These are phyloP conservation scores for Scaptomyza reducta DNA, from an alignment of 2,888 invertebrate genomes.

Conservation along the genomic window DNA sequence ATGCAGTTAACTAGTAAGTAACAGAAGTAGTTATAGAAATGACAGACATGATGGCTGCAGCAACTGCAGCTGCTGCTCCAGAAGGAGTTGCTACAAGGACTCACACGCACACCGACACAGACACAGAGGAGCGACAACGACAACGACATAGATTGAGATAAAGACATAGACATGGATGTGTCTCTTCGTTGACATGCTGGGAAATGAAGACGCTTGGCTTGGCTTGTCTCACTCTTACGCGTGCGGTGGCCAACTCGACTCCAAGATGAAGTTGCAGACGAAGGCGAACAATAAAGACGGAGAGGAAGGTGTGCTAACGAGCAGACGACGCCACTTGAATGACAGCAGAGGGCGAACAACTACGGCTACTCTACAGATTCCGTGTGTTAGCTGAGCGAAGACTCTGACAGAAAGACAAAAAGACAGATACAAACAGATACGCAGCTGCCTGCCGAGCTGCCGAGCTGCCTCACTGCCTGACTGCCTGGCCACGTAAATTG, in stretches of 20 bases:
- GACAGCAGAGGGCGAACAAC: slow-evolving; percentile 43
- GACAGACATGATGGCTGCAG: slow-evolving; percentile 60
- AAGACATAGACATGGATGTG: slow-evolving; percentile 48
- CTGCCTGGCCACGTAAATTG: slow-evolving; percentile 66
- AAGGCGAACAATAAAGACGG: slow-evolving; percentile 5
- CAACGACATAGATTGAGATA: slow-evolving; percentile 42
- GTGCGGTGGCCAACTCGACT: slow-evolving; percentile 25
- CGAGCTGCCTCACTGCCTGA: too few relatives aligned
- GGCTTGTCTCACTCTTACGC: slow-evolving; percentile 14
- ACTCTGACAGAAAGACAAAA: slow-evolving; percentile 14
- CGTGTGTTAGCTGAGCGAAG: slow-evolving; percentile 2
- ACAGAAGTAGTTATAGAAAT: slow-evolving; percentile 79
- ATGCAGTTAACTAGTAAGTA: slow-evolving; percentile 73
- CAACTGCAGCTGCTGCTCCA: slow-evolving; percentile 39
- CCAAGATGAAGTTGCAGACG: slow-evolving; percentile 14
- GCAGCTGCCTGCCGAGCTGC: slow-evolving; percentile 51
- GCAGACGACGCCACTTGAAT: slow-evolving; percentile 67
- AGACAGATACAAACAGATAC: slow-evolving; percentile 12
- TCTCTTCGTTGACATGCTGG: slow-evolving; percentile 54
- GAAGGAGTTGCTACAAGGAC: slow-evolving; percentile 26
- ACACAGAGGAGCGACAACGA: slow-evolving; percentile 8
- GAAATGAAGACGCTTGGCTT: slow-evolving; percentile 54
- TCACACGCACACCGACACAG: neutral
- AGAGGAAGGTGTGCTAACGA: neutral
- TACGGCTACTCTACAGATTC: neutral